Evolutionary conservation across 53 echinoderm and acorn worm genomes (phyloP).

Genomic region (Echinometra lucunter): DNA sequence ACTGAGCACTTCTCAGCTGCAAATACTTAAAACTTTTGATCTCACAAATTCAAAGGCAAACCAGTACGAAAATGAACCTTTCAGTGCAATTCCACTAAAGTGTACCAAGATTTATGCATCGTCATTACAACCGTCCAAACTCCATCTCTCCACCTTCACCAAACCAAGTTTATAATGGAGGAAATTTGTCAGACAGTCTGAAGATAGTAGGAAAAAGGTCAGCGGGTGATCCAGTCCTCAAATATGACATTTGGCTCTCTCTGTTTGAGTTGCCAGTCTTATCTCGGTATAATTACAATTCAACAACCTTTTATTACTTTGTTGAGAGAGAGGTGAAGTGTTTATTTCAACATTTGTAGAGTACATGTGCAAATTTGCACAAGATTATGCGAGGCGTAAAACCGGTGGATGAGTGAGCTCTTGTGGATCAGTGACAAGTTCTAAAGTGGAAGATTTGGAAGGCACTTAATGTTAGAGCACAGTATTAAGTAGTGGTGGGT

Average conservation of each 20-base stretch:
- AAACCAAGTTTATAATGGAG: background rate
- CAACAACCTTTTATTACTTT: background rate
- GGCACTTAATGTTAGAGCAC: too few relatives aligned
- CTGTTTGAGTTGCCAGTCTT: background rate
- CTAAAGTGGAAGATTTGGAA: conserved; percentile 16
- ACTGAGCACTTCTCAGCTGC: too few relatives aligned
- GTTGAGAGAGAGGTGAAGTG: conserved; percentile 23
- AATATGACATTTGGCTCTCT: conserved; percentile 42
- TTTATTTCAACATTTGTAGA: conserved; percentile 56
- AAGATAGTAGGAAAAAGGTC: conserved; percentile 6
- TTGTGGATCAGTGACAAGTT: background rate
- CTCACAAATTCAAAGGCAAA: background rate
- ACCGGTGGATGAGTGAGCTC: background rate
- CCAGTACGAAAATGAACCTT: background rate
- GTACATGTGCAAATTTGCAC: conserved; percentile 32
- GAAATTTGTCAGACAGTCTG: conserved; percentile 48
- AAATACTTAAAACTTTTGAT: background rate
- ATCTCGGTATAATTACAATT: conserved; percentile 17
- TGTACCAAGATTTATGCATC: background rate
- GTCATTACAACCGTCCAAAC: background rate
- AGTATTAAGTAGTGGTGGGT: too few relatives aligned
- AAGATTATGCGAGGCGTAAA: background rate
- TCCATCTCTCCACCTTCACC: background rate
- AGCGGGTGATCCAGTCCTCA: conserved; percentile 15
- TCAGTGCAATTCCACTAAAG: background rate